phyloP scores from a whole-genome alignment of 2,888 invertebrate species.

The Acleris sparsana region DNA sequence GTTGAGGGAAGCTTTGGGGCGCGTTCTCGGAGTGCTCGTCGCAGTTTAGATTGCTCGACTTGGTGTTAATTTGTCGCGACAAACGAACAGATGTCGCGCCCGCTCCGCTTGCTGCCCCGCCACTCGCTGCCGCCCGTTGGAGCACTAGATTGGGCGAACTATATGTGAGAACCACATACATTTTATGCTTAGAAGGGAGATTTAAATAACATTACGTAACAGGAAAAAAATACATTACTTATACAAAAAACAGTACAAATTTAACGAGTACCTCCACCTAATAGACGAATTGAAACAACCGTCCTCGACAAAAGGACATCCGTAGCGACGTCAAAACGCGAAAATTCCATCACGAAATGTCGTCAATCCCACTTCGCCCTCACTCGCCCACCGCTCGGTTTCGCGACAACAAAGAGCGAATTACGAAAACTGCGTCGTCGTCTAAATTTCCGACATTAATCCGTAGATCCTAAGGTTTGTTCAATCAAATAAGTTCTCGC shows the following conservation, averaged over 20 bases:
- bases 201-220: too few relatives aligned
- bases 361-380: conserved; percentile 49
- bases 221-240: background rate
- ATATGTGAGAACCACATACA: too few relatives aligned
- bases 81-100: conserved; percentile 72
- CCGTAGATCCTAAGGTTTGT: conserved; percentile 73
- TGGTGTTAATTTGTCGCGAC: conserved; percentile 77
- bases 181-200: too few relatives aligned
- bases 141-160: background rate
- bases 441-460: conserved; percentile 72
- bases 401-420: conserved; percentile 55
- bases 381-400: conserved; percentile 44
- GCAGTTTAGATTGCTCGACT: conserved; percentile 70
- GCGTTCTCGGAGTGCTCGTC: conserved; percentile 68
- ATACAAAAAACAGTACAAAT: background rate
- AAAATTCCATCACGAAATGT: conserved; percentile 42
- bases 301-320: conserved; percentile 16
- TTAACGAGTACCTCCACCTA: background rate
- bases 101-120: conserved; percentile 44
- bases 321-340: conserved; percentile 40
- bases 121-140: background rate
- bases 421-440: conserved; percentile 51
- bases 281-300: conserved; percentile 5
- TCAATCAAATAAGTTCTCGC: conserved; percentile 79
- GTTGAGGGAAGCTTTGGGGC: conserved; percentile 76